These are phyloP conservation scores for Meandrusa payeni DNA, from an alignment of 2,888 invertebrate species.

Conservation along the genomic window DNA sequence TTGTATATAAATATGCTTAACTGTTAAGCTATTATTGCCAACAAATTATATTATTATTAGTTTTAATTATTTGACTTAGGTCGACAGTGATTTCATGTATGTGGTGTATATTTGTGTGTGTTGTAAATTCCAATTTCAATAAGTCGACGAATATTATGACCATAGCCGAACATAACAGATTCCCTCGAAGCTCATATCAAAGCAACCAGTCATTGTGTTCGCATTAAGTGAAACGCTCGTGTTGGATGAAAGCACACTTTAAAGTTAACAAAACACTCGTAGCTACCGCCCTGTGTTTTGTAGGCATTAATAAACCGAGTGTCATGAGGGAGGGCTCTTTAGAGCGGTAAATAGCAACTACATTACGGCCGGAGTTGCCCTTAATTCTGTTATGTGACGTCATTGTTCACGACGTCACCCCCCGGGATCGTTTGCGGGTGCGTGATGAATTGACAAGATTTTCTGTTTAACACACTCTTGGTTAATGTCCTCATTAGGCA, in stretches of 20 bases:
- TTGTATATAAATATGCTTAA: too few relatives aligned
- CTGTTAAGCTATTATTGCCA: too few relatives aligned
- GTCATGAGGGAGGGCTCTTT: conserved; percentile 31
- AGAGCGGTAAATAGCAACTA: conserved; percentile 29
- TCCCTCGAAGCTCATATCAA: conserved; percentile 3
- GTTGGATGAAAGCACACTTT: conserved; percentile 11
- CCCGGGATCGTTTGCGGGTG: conserved; percentile 22
- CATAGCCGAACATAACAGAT: too few relatives aligned
- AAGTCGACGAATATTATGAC: too few relatives aligned
- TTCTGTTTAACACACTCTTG: conserved; percentile 25
- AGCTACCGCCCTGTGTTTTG: conserved; percentile 21
- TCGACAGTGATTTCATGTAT: too few relatives aligned
- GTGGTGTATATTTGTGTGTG: too few relatives aligned
- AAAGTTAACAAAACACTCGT: conserved; percentile 25
- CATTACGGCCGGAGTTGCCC: conserved; percentile 30
- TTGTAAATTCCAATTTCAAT: too few relatives aligned
- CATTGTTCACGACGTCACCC: conserved; percentile 29
- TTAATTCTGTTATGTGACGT: conserved; percentile 31
- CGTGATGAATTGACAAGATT: conserved; percentile 27
- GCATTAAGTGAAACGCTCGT: conserved; percentile 6
- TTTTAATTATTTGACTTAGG: too few relatives aligned
- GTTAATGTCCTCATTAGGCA: conserved; percentile 22
- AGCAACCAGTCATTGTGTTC: conserved; percentile 5
- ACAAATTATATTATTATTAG: too few relatives aligned
- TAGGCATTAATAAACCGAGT: conserved; percentile 37